Evolutionary conservation across 2,888 invertebrate genomes (phyloP).

Genomic region (Romanomermis culicivorax): DNA sequence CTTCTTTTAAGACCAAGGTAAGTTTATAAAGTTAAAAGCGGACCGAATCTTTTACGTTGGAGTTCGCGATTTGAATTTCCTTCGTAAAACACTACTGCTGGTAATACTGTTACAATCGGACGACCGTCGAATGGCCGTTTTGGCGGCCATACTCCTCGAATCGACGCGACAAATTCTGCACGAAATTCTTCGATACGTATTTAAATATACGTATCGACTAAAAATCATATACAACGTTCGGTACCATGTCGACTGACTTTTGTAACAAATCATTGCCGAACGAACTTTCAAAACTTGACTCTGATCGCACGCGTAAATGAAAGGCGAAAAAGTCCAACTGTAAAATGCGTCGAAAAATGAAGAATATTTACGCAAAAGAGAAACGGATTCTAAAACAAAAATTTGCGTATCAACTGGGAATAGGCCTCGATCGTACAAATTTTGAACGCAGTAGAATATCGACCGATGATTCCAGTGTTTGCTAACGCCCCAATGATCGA

Average conservation of each 20-base stretch:
- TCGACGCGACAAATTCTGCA: not conserved
- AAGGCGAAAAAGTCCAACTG: constrained; percentile 19
- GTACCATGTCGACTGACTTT: constrained; percentile 83
- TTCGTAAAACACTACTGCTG: too few species aligned
- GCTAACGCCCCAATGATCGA: constrained; percentile 50
- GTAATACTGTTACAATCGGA: too few species aligned
- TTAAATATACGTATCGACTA: constrained; percentile 72
- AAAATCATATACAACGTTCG: constrained; percentile 61
- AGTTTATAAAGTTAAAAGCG: too few species aligned
- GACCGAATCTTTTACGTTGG: too few species aligned
- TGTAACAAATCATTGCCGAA: constrained; percentile 46
- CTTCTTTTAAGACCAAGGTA: too few species aligned
- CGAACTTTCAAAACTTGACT: constrained; percentile 10
- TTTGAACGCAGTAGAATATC: constrained; percentile 17
- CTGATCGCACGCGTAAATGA: constrained; percentile 20
- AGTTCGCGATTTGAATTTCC: too few species aligned
- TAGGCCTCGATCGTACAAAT: constrained; percentile 15
- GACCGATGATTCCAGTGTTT: constrained; percentile 29
- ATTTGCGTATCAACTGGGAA: constrained; percentile 21
- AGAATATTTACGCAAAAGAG: constrained; percentile 30
- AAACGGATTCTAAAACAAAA: constrained; percentile 21
- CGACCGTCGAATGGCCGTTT: too few species aligned
- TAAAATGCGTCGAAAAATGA: constrained; percentile 26
- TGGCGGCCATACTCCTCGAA: too few species aligned
- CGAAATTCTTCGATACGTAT: constrained; percentile 40